phyloP scores from a whole-genome alignment of 1,140 invertebrate species.

The Rhopalosiphum padi region DNA sequence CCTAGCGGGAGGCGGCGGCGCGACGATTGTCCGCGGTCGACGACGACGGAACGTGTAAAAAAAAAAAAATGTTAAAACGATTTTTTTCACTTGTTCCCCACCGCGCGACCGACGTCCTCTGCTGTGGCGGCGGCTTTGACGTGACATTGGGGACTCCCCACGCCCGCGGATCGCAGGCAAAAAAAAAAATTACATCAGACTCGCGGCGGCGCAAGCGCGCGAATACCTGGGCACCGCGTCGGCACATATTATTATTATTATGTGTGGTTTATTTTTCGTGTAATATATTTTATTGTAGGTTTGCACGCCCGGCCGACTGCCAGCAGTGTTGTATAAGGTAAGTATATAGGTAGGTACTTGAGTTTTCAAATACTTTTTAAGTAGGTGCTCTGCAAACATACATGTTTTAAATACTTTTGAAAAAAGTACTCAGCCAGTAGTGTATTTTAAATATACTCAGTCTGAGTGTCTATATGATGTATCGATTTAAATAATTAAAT shows the following conservation, averaged over 20 bases:
- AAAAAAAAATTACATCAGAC: not conserved
- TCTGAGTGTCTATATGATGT: too few relatives aligned
- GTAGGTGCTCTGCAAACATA: too few relatives aligned
- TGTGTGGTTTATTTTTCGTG: not conserved
- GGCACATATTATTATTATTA: not conserved
- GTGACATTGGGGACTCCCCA: not conserved
- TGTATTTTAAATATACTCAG: too few relatives aligned
- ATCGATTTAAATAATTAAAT: too few relatives aligned
- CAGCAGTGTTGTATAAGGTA: not conserved
- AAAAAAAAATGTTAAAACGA: not conserved
- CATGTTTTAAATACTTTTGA: too few relatives aligned
- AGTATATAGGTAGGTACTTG: too few relatives aligned
- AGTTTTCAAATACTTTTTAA: too few relatives aligned
- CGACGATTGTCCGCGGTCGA: not conserved
- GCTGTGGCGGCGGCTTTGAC: not conserved
- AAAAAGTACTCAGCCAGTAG: too few relatives aligned
- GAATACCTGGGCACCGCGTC: not conserved
- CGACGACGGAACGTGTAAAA: not conserved
- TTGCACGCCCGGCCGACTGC: too few relatives aligned
- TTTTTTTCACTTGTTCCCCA: not conserved
- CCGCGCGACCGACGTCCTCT: not conserved
- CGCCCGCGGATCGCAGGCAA: too few relatives aligned
- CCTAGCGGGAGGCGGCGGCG: too few relatives aligned
- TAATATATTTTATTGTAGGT: not conserved
- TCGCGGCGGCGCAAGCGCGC: not conserved